phyloP scores from a whole-genome alignment of 1,140 invertebrate species.

The Drosophila pandora region DNA sequence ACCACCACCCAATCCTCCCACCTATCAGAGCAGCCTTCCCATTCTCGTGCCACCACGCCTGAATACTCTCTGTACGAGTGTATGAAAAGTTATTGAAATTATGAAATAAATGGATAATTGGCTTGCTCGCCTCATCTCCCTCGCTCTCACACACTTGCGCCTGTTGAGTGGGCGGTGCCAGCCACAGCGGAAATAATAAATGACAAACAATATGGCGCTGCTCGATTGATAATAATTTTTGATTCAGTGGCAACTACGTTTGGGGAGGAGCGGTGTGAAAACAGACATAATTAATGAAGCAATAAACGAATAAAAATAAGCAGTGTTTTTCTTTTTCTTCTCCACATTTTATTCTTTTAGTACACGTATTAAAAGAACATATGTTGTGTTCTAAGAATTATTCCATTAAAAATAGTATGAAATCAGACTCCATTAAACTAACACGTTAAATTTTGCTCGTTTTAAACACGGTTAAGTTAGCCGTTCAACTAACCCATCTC shows the following conservation, averaged over 20 bases:
- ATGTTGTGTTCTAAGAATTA: too few species aligned
- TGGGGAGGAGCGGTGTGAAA: not conserved
- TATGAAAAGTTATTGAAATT: constrained; percentile 82
- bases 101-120: constrained; percentile 79
- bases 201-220: constrained; percentile 55
- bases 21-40: constrained; percentile 52
- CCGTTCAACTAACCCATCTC: not conserved
- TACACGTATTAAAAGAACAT: too few species aligned
- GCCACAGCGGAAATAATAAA: constrained; percentile 15
- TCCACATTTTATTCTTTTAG: not conserved
- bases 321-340: not conserved
- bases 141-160: not conserved
- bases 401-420: too few species aligned
- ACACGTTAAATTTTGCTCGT: too few species aligned
- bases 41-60: not conserved
- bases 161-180: constrained; percentile 48
- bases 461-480: not conserved
- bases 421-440: not conserved
- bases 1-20: constrained; percentile 44
- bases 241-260: constrained; percentile 28
- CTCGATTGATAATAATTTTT: constrained; percentile 57
- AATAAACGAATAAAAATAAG: constrained; percentile 22
- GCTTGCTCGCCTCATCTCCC: constrained; percentile 21
- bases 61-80: constrained; percentile 30
- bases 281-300: constrained; percentile 56